Conservation (phyloP, 2,113 vertebrate genomes). For the Micronycteris hirsuta region DNA sequence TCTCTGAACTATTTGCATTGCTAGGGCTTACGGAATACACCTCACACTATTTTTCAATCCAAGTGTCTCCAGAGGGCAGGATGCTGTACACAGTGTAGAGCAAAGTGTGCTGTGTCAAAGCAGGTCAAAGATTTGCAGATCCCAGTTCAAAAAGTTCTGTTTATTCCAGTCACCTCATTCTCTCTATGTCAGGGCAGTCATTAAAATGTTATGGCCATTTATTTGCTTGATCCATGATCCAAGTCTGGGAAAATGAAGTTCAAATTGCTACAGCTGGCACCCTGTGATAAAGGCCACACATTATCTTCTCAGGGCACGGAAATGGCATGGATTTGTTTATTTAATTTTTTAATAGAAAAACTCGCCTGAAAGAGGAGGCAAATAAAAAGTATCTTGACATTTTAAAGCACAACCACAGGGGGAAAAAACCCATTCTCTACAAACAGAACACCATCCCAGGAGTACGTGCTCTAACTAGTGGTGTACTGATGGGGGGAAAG, state of each 20-base stretch:
- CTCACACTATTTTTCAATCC: background rate
- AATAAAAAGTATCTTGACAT: background rate
- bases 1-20: background rate
- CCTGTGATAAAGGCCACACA: background rate
- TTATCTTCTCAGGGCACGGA: background rate
- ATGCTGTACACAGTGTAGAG: background rate
- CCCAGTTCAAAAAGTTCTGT: background rate
- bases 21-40: background rate
- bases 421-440: background rate
- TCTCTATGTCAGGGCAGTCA: background rate
- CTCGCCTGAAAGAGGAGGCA: background rate
- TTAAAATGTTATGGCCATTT: conserved; percentile 5
- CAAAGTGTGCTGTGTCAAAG: background rate
- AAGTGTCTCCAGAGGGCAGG: background rate
- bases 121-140: background rate
- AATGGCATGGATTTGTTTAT: background rate
- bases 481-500: background rate
- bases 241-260: background rate
- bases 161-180: background rate
- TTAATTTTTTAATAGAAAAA: background rate
- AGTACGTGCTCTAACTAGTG: background rate
- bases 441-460: background rate
- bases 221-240: conserved; percentile 6
- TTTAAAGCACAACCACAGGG: background rate
- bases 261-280: background rate